Percentiles rank a stretch among this genome's conserved stretches.
phyloP scores from a whole-genome alignment of 1,140 invertebrate genomes.

The Cherax destructor region DNA sequence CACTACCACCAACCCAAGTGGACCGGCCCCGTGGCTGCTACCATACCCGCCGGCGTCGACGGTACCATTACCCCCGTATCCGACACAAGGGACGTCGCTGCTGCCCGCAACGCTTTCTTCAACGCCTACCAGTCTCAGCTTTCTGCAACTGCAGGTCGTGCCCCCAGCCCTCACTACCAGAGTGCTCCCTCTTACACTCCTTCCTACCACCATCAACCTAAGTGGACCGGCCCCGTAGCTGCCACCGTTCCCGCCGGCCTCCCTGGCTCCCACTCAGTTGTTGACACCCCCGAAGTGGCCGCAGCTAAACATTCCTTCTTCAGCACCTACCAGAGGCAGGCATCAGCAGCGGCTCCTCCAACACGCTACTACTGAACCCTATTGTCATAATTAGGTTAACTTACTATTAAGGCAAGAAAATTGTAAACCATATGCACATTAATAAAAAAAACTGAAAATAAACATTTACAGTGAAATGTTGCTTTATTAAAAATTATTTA shows the following conservation, averaged over 20 bases:
- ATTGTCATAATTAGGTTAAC: neutral
- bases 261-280: constrained; percentile 50
- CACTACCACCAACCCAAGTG: constrained; percentile 32
- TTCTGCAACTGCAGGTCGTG: constrained; percentile 21
- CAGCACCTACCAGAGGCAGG: constrained; percentile 48
- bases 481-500: too few relatives aligned
- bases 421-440: neutral
- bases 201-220: constrained; percentile 13
- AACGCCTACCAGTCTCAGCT: constrained; percentile 26
- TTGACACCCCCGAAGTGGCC: constrained; percentile 60
- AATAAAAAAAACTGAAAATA: neutral
- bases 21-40: constrained; percentile 45
- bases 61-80: neutral
- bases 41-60: constrained; percentile 31
- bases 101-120: constrained; percentile 39
- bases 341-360: constrained; percentile 24
- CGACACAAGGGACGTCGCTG: constrained; percentile 21
- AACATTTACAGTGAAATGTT: neutral
- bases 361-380: neutral
- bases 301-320: constrained; percentile 49
- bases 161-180: neutral
- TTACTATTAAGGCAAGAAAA: too few relatives aligned
- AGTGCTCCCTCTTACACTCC: constrained; percentile 12
- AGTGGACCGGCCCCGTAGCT: constrained; percentile 66
- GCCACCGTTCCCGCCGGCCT: constrained; percentile 64